A percentile compares a stretch with the other conserved stretches of the same genome.
Conservation (phyloP, 1,140 invertebrate genomes). For the Brachionus manjavacas region DNA sequence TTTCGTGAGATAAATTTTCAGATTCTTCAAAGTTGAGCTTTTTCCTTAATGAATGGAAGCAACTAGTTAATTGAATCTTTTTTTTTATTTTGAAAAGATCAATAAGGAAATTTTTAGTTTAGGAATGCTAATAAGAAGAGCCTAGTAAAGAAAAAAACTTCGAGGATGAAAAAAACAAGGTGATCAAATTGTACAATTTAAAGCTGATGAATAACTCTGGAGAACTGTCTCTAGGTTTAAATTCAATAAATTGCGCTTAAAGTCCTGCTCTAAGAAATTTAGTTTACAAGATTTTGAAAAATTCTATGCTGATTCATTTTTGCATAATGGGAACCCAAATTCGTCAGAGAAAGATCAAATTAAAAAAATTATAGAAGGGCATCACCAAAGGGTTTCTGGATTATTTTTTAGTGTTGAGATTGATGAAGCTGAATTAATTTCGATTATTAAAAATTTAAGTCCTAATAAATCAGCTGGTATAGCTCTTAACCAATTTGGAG, state of each 20-base stretch:
- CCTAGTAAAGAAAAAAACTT: neutral
- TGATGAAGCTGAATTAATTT: neutral
- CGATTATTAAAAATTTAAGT: neutral
- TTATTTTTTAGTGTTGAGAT: neutral
- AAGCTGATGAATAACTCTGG: neutral
- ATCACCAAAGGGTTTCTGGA: too few relatives aligned
- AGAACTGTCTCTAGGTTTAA: neutral
- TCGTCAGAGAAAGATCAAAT: neutral
- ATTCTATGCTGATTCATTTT: neutral
- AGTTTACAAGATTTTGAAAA: neutral
- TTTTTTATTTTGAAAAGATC: too few relatives aligned
- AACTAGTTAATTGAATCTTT: too few relatives aligned
- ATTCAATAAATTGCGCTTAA: neutral
- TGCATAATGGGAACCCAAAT: neutral
- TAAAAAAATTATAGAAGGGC: too few relatives aligned
- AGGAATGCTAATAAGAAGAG: too few relatives aligned
- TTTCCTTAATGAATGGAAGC: too few relatives aligned
- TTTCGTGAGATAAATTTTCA: too few relatives aligned
- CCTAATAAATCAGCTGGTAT: neutral
- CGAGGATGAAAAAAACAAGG: neutral
- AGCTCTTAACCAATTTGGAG: too few relatives aligned
- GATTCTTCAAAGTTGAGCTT: too few relatives aligned
- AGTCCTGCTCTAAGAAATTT: neutral
- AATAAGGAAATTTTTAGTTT: too few relatives aligned
- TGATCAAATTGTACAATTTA: neutral